A percentile compares a stretch with the other conserved stretches of the same genome.
These are phyloP conservation scores for Drosophila ananassae DNA, from an alignment of 1,140 invertebrate genomes.

Conservation along the genomic window DNA sequence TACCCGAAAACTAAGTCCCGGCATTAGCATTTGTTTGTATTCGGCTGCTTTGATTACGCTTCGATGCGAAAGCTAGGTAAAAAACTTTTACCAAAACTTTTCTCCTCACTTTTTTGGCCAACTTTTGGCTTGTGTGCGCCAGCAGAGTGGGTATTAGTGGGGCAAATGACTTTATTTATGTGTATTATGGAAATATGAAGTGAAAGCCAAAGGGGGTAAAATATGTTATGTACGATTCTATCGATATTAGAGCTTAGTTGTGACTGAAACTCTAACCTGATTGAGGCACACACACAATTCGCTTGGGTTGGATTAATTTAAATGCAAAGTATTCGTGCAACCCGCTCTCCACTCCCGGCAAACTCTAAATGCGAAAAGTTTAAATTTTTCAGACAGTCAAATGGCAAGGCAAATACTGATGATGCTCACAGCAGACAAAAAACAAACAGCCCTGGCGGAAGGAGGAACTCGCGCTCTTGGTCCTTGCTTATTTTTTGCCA, in stretches of 20 bases:
- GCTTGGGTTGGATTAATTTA: constrained; percentile 23
- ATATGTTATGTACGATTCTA: constrained; percentile 23
- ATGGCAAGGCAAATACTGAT: constrained; percentile 56
- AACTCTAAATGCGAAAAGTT: constrained; percentile 35
- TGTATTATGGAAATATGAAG: constrained; percentile 71
- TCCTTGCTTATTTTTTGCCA: constrained; percentile 33
- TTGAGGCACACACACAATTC: constrained; percentile 6
- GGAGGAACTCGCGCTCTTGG: neutral
- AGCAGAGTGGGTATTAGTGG: constrained; percentile 42
- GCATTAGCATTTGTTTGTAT: constrained; percentile 78
- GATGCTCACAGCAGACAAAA: constrained; percentile 29
- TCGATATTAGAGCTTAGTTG: constrained; percentile 34
- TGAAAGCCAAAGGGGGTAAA: constrained; percentile 56
- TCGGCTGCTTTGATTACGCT: constrained; percentile 76
- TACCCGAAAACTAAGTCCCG: constrained; percentile 53
- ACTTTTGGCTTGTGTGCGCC: constrained; percentile 16
- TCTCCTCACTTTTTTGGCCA: constrained; percentile 38
- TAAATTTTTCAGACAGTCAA: constrained; percentile 41
- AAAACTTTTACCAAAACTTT: constrained; percentile 69
- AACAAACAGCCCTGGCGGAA: constrained; percentile 9
- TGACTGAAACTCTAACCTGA: neutral
- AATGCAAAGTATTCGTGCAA: constrained; percentile 26
- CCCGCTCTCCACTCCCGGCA: constrained; percentile 3
- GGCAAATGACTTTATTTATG: constrained; percentile 76
- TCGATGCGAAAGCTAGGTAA: constrained; percentile 72